phyloP scores from a whole-genome alignment of 1,140 invertebrate species.

The Neotoxoptera formosana region DNA sequence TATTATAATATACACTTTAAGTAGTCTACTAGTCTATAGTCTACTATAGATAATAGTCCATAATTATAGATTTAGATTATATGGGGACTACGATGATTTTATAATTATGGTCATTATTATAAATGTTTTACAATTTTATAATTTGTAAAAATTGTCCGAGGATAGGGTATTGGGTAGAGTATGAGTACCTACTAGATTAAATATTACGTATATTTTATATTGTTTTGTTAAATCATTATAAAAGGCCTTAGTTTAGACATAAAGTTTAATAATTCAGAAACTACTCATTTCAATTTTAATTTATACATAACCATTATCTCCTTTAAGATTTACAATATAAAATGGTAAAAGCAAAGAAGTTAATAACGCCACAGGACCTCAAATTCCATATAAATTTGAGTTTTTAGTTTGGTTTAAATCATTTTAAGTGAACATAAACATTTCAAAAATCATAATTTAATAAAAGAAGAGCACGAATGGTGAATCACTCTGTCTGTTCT shows the following conservation, averaged over 20 bases:
- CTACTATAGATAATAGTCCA: no score
- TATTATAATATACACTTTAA: no score
- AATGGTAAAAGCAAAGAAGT: neutral
- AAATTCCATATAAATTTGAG: neutral
- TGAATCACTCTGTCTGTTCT: neutral
- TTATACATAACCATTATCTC: neutral
- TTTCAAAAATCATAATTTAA: neutral
- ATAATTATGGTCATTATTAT: neutral
- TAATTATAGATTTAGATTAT: neutral
- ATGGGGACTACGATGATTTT: neutral
- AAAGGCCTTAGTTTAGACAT: neutral
- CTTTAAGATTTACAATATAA: neutral
- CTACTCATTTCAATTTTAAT: neutral
- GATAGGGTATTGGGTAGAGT: no score
- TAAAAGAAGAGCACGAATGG: neutral
- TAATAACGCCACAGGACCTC: neutral
- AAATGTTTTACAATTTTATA: neutral
- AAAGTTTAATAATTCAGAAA: neutral
- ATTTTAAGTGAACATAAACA: neutral
- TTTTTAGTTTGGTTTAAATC: no score
- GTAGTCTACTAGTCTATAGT: no score
- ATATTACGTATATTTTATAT: neutral
- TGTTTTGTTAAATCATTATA: neutral
- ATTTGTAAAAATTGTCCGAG: neutral
- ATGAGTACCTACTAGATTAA: neutral